Conservation (phyloP, 2,113 vertebrate species). For the Tachysurus vachellii region DNA sequence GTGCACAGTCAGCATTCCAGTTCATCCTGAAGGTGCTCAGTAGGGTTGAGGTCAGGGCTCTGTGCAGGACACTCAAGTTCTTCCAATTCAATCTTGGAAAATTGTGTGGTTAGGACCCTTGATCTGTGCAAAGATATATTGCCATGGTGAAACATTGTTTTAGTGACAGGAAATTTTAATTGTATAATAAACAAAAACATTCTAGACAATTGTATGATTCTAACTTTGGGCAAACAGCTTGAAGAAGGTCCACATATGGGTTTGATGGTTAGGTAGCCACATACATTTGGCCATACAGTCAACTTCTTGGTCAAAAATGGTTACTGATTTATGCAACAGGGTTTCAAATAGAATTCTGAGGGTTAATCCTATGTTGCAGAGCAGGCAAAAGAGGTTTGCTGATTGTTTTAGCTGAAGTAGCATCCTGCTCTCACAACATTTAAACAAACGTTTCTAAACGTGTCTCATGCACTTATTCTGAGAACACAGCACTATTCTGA, state of each 20-base stretch:
- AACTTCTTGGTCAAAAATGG: neutral
- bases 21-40: neutral
- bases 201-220: neutral
- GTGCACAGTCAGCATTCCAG: neutral
- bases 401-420: neutral
- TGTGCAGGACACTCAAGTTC: neutral
- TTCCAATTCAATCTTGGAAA: neutral
- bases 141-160: neutral
- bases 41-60: neutral
- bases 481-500: neutral
- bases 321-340: neutral
- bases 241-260: neutral
- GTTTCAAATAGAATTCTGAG: neutral
- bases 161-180: neutral
- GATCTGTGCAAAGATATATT: neutral
- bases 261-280: neutral
- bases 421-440: neutral
- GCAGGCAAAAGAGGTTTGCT: neutral
- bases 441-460: constrained; percentile 11
- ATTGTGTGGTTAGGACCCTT: neutral
- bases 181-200: neutral
- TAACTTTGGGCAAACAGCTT: neutral
- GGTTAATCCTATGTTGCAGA: neutral
- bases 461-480: neutral
- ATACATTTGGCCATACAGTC: neutral